Percentiles rank a stretch among this genome's conserved stretches.
These are phyloP conservation scores for Holacanthus passer DNA, from an alignment of 2,113 vertebrate genomes.

Conservation along the genomic window DNA sequence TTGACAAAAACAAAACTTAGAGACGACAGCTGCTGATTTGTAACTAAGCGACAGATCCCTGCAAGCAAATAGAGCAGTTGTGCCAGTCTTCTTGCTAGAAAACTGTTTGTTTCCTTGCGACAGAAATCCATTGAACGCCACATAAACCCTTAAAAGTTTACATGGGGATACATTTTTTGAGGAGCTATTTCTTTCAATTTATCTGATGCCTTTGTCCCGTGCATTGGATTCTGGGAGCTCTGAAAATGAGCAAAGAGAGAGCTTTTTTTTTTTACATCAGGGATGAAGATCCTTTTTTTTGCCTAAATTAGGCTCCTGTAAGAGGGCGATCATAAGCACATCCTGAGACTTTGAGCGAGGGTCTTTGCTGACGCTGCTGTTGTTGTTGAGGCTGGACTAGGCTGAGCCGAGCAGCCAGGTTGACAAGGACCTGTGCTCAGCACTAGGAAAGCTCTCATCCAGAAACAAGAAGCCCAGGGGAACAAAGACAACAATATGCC, in stretches of 20 bases:
- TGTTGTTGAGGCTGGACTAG: conserved; percentile 68
- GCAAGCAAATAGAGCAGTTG: conserved; percentile 66
- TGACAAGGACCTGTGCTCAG: conserved; percentile 86
- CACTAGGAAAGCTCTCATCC: conserved; percentile 86
- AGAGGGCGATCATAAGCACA: conserved; percentile 73
- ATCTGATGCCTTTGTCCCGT: conserved; percentile 58
- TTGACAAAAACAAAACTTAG: conserved; percentile 76
- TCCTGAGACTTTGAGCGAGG: conserved; percentile 69
- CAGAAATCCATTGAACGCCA: conserved; percentile 65
- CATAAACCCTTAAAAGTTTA: conserved; percentile 64
- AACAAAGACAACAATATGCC: conserved; percentile 82
- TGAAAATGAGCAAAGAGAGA: conserved; percentile 59
- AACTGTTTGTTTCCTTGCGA: conserved; percentile 67
- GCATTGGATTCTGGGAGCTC: conserved; percentile 52
- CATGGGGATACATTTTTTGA: conserved; percentile 52
- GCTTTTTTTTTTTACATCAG: conserved; percentile 43
- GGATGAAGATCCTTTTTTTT: conserved; percentile 44
- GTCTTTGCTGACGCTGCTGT: conserved; percentile 79
- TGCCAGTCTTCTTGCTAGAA: conserved; percentile 59
- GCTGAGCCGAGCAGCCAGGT: conserved; percentile 75
- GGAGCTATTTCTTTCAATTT: conserved; percentile 71
- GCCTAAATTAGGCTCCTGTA: conserved; percentile 69
- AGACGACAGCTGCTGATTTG: conserved; percentile 74
- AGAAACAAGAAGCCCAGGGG: conserved; percentile 85
- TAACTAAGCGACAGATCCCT: conserved; percentile 71